These are phyloP conservation scores for Amphipyra berbera DNA, from an alignment of 2,888 invertebrate species.

Conservation along the genomic window DNA sequence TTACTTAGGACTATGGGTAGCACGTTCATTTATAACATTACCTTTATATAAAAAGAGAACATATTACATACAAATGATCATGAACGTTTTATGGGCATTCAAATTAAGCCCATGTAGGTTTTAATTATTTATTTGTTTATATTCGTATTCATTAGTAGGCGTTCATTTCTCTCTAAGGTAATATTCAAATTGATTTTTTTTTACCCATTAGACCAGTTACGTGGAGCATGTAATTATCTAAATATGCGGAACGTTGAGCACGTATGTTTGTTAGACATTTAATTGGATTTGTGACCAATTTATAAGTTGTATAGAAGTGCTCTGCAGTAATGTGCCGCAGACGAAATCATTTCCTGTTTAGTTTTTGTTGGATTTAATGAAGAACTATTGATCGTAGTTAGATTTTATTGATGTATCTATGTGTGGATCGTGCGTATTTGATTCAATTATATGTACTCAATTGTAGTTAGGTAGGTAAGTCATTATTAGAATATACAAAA, in stretches of 20 bases:
- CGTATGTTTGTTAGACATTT: constrained; percentile 51
- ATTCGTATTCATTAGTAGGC: constrained; percentile 35
- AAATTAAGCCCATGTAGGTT: constrained; percentile 13
- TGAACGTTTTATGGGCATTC: constrained; percentile 22
- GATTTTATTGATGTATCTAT: constrained; percentile 24
- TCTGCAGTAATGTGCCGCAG: constrained; percentile 60
- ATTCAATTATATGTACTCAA: constrained; percentile 13
- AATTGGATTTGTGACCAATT: constrained; percentile 61
- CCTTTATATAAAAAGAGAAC: constrained; percentile 21
- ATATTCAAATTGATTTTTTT: constrained; percentile 41
- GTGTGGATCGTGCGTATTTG: constrained; percentile 21
- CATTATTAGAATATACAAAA: constrained; percentile 9
- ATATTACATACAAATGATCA: constrained; percentile 13
- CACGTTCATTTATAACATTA: constrained; percentile 38
- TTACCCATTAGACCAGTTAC: constrained; percentile 30
- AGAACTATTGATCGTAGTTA: constrained; percentile 54
- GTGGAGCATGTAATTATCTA: constrained; percentile 44
- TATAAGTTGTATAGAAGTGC: constrained; percentile 53
- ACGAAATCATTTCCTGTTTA: constrained; percentile 69
- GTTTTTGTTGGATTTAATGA: constrained; percentile 63
- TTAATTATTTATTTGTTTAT: constrained; percentile 33
- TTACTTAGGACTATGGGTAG: constrained; percentile 42
- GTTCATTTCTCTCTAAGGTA: constrained; percentile 48
- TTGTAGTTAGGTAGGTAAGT: neutral
- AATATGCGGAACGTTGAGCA: constrained; percentile 58